Base-by-base conservation (phyloP, 2,113 vertebrate species). In the Phyllostomus hastatus region DNA sequence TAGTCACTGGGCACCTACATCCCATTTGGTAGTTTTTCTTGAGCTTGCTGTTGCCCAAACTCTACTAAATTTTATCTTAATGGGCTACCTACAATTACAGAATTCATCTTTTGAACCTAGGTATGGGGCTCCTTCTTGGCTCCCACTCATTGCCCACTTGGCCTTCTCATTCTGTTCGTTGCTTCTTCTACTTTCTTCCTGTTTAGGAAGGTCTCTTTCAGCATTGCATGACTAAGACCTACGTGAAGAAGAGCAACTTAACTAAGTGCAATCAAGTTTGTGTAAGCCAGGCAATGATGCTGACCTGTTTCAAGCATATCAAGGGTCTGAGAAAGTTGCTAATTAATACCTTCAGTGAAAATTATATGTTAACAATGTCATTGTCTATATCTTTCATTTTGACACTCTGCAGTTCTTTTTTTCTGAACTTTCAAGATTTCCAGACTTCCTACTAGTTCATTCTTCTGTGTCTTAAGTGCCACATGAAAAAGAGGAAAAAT, bases 321-420 rank as follows among this genome's bases (percentile, higher is more conserved):
- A 61, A 64, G 86, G 75, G 59, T 54, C 31, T 12, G 6, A 91
- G 59, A 54, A 78, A 90, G 52, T 83, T 92, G 87, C 48, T 86
- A 83, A 94, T 93, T 97, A 96, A 94, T 91, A 96, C 17, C 38
- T 54, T 66, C 38, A 79, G 41, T 84, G 91, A 87, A 94, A 91
- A 87, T 52, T 67, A 82, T 28, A 90, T 64, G 57, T 86, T 76
- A 92, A 57, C 72, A 50, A 82, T 66, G 52, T 41, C 50, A 91
- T 28, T 79, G 80, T 90, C 85, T 90, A 43, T 64, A 52, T 81
- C 66, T 90, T 91, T 92, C n/a, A 17, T 50, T 78, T 91, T 83
- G 41, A 57, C 38, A 91, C 79, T 59, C 11, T 26, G 11, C 43
- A n/a, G 43, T 46, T 91, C 33, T 20, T 72, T 67, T 66, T 72